These are phyloP conservation scores for Pelagia noctiluca DNA, from an alignment of 30 jellyfish, hydroid and myxozoan genomes.

Conservation along the genomic window DNA sequence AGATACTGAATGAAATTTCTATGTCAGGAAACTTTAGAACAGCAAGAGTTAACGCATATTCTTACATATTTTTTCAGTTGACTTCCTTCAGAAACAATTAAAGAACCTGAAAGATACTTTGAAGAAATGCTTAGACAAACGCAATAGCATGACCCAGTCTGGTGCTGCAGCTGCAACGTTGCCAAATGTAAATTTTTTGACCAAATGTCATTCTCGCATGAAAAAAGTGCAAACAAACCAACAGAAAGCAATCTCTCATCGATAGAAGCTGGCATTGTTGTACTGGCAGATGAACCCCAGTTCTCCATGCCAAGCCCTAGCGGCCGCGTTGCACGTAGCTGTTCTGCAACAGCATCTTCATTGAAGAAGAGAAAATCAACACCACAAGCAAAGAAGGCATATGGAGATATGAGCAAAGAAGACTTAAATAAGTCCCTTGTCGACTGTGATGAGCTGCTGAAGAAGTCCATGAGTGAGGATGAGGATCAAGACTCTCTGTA, in stretches of 20 bases:
- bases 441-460: constrained; percentile 6
- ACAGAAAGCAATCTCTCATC: constrained; percentile 36
- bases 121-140: constrained; percentile 47
- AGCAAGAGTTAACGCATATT: neutral
- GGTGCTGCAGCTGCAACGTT: constrained; percentile 76
- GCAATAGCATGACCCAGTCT: constrained; percentile 52
- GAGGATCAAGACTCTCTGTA: constrained; percentile 40
- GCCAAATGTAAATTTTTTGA: constrained; percentile 65
- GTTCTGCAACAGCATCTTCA: constrained; percentile 2
- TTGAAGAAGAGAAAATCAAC: constrained; percentile 5
- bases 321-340: constrained; percentile 16
- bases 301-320: constrained; percentile 18
- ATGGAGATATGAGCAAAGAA: neutral
- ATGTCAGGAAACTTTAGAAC: constrained; percentile 2
- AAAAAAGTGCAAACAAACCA: constrained; percentile 31
- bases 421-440: neutral
- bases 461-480: constrained; percentile 12
- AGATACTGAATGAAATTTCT: neutral
- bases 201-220: constrained; percentile 58
- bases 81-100: constrained; percentile 61
- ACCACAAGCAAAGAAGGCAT: neutral
- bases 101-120: constrained; percentile 55
- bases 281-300: constrained; percentile 16
- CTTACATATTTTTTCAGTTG: constrained; percentile 27
- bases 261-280: constrained; percentile 13